phyloP scores from a whole-genome alignment of 2,888 invertebrate species.

The Syrista parreyssii region DNA sequence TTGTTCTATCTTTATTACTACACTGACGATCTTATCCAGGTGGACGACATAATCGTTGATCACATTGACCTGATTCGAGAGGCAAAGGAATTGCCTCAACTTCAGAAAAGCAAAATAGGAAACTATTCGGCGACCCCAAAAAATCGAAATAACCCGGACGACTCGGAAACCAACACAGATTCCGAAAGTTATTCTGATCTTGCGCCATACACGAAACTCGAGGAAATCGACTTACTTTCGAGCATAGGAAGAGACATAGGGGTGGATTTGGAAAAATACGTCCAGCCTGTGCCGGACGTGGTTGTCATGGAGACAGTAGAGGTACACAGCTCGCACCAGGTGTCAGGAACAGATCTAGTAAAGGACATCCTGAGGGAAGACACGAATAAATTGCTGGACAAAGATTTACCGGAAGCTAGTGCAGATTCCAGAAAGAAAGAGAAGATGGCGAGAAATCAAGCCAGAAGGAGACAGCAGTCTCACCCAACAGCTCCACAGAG shows the following conservation, averaged over 20 bases:
- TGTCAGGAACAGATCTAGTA: slow-evolving; percentile 15
- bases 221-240: slow-evolving; percentile 61
- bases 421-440: slow-evolving; percentile 69
- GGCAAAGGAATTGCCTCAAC: slow-evolving; percentile 51
- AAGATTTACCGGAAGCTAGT: slow-evolving; percentile 49
- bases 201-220: slow-evolving; percentile 52
- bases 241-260: slow-evolving; percentile 59
- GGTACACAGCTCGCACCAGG: slow-evolving; percentile 21
- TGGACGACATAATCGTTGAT: slow-evolving; percentile 50
- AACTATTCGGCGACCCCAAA: slow-evolving; percentile 39
- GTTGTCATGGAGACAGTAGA: slow-evolving; percentile 55
- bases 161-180: slow-evolving; percentile 8
- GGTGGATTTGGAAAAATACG: slow-evolving; percentile 59
- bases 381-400: slow-evolving; percentile 56
- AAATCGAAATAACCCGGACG: slow-evolving; percentile 4
- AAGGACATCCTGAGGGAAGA: slow-evolving; percentile 45
- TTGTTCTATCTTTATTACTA: neutral
- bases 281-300: slow-evolving; percentile 62
- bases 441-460: slow-evolving; percentile 67
- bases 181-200: slow-evolving; percentile 42
- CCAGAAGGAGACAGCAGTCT: slow-evolving; percentile 66
- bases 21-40: slow-evolving; percentile 20
- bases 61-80: slow-evolving; percentile 59
- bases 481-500: slow-evolving; percentile 59
- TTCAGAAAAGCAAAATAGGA: slow-evolving; percentile 43